A percentile compares a stretch with the other conserved stretches of the same genome.
Evolutionary conservation across 2,797 vertebrate species (phyloP).

Genomic region (Notolabrus celidotus): DNA sequence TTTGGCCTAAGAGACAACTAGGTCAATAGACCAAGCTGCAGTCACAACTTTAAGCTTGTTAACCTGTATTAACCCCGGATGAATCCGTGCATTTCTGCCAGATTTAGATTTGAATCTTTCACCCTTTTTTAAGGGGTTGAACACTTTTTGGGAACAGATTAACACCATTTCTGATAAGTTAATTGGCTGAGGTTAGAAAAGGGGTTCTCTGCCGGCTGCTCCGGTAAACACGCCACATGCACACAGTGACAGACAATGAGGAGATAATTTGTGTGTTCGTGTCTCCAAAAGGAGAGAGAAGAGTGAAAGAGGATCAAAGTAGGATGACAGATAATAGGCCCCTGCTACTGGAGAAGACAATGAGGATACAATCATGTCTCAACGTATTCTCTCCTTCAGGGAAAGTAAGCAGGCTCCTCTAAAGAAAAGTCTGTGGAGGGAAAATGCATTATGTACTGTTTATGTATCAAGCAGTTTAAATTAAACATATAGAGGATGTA

Average conservation of each 20-base stretch:
- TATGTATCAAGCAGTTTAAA: too few species aligned
- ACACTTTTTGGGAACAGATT: conserved; percentile 46
- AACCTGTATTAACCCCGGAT: conserved; percentile 35
- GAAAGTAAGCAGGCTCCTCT: too few species aligned
- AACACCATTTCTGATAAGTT: conserved; percentile 42
- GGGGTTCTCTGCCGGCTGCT: conserved; percentile 28
- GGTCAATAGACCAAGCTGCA: background rate
- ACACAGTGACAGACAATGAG: background rate
- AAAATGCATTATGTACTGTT: too few species aligned
- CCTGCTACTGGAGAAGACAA: background rate
- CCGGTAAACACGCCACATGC: conserved; percentile 15
- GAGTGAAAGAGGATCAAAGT: conserved; percentile 6
- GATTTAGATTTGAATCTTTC: conserved; percentile 6
- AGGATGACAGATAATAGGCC: background rate
- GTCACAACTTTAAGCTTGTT: conserved; percentile 11
- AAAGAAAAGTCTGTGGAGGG: too few species aligned
- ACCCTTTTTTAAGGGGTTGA: conserved; percentile 29
- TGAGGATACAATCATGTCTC: conserved; percentile 26
- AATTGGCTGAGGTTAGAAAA: conserved; percentile 45
- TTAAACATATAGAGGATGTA: too few species aligned
- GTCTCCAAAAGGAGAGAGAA: conserved; percentile 13
- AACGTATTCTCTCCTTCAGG: too few species aligned
- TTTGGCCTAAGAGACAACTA: too few species aligned
- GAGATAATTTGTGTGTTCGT: conserved; percentile 10
- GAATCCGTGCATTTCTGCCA: conserved; percentile 18